Percentiles rank a stretch among this genome's conserved stretches.
Conservation (phyloP, 35 echinoderm and acorn worm genomes). For the Chiridota heheva region DNA sequence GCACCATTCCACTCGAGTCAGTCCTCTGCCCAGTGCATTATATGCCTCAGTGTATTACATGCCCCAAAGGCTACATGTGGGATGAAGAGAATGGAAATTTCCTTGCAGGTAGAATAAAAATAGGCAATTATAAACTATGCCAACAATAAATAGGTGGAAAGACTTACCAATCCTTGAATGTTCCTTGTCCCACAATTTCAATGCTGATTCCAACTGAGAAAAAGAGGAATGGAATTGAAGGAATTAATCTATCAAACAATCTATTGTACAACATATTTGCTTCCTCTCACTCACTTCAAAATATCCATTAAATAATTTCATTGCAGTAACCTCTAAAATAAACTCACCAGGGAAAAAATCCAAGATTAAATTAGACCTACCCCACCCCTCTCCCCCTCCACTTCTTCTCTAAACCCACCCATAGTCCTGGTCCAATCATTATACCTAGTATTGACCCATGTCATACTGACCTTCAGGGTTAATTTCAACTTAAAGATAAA, state of each 20-base stretch:
- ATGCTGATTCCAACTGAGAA: constrained; percentile 4
- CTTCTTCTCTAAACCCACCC: background rate
- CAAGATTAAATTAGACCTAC: background rate
- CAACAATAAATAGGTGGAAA: no score
- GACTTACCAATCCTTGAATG: constrained; percentile 4
- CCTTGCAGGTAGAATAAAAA: no score
- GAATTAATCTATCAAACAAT: background rate
- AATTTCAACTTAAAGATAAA: no score
- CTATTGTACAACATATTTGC: background rate
- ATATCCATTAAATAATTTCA: background rate
- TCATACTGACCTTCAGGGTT: no score
- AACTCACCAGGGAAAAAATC: background rate
- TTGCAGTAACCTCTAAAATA: background rate
- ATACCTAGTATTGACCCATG: no score
- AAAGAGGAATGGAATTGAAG: background rate
- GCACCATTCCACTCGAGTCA: no score
- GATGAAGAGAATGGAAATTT: no score
- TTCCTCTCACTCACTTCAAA: background rate
- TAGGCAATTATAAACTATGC: no score
- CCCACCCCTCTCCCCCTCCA: background rate
- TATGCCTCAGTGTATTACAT: no score
- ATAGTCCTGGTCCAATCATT: no score
- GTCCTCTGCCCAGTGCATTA: no score
- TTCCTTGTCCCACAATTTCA: background rate
- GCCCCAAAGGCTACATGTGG: no score